These are phyloP conservation scores for Strongylocentrotus purpuratus DNA, from an alignment of 35 echinoderm and acorn worm species.

Conservation along the genomic window DNA sequence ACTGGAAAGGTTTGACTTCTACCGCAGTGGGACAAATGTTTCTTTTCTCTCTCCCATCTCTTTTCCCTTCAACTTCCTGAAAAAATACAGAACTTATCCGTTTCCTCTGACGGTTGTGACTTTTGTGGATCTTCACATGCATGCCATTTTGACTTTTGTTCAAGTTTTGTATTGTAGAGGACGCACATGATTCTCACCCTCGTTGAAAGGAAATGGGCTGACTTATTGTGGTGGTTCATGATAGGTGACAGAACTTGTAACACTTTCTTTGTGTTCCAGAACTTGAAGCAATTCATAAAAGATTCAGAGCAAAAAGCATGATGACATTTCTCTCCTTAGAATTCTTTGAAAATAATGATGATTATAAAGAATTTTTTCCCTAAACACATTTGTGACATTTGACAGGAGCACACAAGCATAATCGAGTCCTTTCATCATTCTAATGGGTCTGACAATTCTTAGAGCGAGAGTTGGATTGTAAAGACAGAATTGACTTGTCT, in stretches of 20 bases:
- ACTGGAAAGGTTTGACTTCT: neutral
- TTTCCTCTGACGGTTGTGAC: neutral
- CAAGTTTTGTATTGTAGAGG: neutral
- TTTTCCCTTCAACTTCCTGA: neutral
- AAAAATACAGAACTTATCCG: neutral
- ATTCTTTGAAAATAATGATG: neutral
- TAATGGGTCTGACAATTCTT: neutral
- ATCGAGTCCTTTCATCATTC: neutral
- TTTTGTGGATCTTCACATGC: neutral
- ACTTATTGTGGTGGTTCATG: neutral
- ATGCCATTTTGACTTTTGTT: neutral
- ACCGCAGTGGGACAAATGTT: slow-evolving; percentile 2
- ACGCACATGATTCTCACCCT: neutral
- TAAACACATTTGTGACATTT: neutral
- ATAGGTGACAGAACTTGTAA: neutral
- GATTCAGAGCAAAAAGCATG: neutral
- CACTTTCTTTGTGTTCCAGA: neutral
- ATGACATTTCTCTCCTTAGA: neutral
- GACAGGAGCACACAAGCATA: neutral
- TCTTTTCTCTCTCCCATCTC: neutral
- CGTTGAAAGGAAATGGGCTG: neutral
- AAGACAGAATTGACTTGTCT: neutral
- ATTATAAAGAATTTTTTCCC: neutral
- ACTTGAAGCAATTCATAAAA: neutral
- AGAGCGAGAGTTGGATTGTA: neutral